Evolutionary conservation across 2,888 invertebrate species (phyloP).

Genomic region (Noctuana brunneofusca): DNA sequence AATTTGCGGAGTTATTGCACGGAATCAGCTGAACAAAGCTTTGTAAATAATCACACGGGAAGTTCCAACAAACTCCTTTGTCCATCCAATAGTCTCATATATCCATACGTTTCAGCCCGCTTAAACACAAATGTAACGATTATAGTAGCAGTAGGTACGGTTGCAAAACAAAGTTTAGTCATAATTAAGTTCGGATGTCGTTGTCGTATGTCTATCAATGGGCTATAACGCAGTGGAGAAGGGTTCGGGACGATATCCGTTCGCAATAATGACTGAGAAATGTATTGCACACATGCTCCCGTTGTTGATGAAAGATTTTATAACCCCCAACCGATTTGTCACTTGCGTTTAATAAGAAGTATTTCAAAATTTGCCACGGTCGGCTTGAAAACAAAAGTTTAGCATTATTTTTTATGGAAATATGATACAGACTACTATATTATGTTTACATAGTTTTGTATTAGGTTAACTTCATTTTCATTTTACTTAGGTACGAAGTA

Average conservation of each 20-base stretch:
- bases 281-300: slow-evolving; percentile 40
- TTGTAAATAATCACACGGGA: no score
- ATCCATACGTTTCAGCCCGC: not conserved
- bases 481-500: no score
- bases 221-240: slow-evolving; percentile 54
- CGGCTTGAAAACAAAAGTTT: not conserved
- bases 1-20: no score
- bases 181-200: slow-evolving; percentile 59
- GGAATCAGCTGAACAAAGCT: no score
- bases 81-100: not conserved
- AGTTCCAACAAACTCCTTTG: no score
- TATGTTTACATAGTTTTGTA: no score
- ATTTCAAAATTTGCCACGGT: slow-evolving; percentile 16
- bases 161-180: slow-evolving; percentile 33
- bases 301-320: slow-evolving; percentile 66
- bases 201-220: slow-evolving; percentile 69
- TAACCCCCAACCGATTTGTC: slow-evolving; percentile 39
- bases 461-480: no score
- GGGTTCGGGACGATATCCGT: slow-evolving; percentile 67
- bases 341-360: slow-evolving; percentile 34
- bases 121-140: not conserved
- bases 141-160: not conserved
- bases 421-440: not conserved
- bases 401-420: not conserved
- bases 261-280: slow-evolving; percentile 70